Evolutionary conservation across 2,888 invertebrate species (phyloP).

Genomic region (Perdita meconis): DNA sequence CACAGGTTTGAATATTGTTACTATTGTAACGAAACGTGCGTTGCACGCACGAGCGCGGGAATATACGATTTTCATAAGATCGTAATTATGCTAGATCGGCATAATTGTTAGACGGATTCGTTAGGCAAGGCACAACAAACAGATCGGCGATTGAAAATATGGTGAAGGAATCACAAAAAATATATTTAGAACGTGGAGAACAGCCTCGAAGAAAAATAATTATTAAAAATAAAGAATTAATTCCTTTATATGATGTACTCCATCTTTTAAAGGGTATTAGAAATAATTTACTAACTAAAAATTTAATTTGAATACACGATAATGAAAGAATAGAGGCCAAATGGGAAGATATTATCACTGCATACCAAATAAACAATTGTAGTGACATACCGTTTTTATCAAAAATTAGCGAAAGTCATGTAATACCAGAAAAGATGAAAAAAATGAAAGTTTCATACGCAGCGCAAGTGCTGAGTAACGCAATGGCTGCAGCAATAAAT

Average conservation of each 20-base stretch:
- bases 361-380: background rate
- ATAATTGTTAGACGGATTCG: too few relatives aligned
- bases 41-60: too few relatives aligned
- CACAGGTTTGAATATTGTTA: background rate
- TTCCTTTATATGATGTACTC: background rate
- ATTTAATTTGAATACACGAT: background rate
- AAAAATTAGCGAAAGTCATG: background rate
- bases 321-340: background rate
- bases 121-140: background rate
- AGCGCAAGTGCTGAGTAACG: background rate
- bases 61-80: too few relatives aligned
- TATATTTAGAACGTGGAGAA: background rate
- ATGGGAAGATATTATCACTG: background rate
- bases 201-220: background rate
- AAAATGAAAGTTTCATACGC: background rate
- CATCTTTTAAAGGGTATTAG: slow-evolving; percentile 4
- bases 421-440: background rate
- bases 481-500: background rate
- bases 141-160: background rate
- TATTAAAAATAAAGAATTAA: background rate
- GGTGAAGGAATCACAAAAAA: background rate
- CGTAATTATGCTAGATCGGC: too few relatives aligned
- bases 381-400: background rate
- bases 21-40: background rate
- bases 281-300: background rate